Percentiles rank a stretch among this genome's conserved stretches.
Evolutionary conservation across 2,113 vertebrate genomes (phyloP).

Genomic region (Melanostigma gelatinosum): DNA sequence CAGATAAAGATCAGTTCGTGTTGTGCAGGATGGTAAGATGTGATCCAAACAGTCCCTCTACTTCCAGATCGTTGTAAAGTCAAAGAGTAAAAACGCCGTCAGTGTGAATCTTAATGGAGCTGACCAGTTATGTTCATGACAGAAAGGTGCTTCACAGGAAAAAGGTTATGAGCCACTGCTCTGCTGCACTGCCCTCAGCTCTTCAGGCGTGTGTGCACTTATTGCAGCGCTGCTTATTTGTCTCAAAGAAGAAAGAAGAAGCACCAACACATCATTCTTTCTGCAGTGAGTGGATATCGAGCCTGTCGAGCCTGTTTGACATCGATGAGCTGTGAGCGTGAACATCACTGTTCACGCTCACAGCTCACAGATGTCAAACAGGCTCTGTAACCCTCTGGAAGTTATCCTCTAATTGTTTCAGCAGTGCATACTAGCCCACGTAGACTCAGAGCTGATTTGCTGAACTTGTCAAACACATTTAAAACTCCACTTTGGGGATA

Average conservation of each 20-base stretch:
- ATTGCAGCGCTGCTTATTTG: not conserved
- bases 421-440: not conserved
- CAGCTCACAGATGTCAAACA: constrained; percentile 19
- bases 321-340: too few species aligned
- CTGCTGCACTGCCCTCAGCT: not conserved
- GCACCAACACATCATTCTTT: not conserved
- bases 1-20: too few species aligned
- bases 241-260: not conserved
- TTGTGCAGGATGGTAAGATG: too few species aligned
- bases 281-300: not conserved
- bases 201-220: not conserved
- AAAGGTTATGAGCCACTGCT: too few species aligned
- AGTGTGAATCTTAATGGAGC: too few species aligned
- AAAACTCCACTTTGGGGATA: not conserved
- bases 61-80: too few species aligned
- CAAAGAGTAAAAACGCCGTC: not conserved
- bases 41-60: too few species aligned
- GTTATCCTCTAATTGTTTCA: constrained; percentile 41
- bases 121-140: too few species aligned
- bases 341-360: not conserved
- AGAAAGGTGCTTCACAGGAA: too few species aligned
- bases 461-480: constrained; percentile 52
- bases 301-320: too few species aligned
- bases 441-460: constrained; percentile 14
- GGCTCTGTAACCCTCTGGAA: not conserved